Evolutionary conservation across 2,888 invertebrate genomes (phyloP), one percentile per base, ranked within the genome.

Genomic region (Palloptera scutellata): DNA sequence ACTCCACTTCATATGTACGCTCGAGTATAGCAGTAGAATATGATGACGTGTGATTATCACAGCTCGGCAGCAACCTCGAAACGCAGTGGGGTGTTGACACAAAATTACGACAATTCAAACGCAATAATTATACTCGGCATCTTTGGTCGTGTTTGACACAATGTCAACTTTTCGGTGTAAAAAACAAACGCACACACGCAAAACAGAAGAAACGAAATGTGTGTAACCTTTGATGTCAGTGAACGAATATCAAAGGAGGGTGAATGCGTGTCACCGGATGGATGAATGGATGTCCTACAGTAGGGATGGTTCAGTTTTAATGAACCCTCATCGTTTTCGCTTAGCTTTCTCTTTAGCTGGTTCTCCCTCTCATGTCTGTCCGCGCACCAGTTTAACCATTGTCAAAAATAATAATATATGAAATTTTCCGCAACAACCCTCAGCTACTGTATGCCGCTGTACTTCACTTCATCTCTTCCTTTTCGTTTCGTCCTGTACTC

Each of bases 51-150:
- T 30, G 30, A 30, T 30, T 30, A 30, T 30, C 30, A 30, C 30
- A 30, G 30, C 30, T 2, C 30, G 30, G 30, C 30, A 30, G 30
- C 30, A 30, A 30, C 30, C 30, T 30, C 30, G 30, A 30, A 30
- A 57, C 57, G 30, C 70, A 59, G 64, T 64, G 70, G 75, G 73
- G 75, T 75, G 75, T 75, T 73, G 73, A 73, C 75, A 30, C 30
- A 72, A 67, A 70, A 64, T 70, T 69, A 70, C 64, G 67, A 70
- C 72, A 71, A 72, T 72, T 74, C 73, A 69, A 73, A 73, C 68
- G 71, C 69, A 67, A 75, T 75, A 75, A 75, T 74, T 75, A 74
- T 68, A 69, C 66, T 67, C 66, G 13, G 48, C 1, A 4, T 15
- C 30, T 52, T 53, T 11, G 1, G 6, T 45, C 54, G 42, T 53